Percentiles rank a stretch among this genome's conserved stretches.
phyloP scores from a whole-genome alignment of 2,888 invertebrate genomes.

The Syrphus vitripennis region DNA sequence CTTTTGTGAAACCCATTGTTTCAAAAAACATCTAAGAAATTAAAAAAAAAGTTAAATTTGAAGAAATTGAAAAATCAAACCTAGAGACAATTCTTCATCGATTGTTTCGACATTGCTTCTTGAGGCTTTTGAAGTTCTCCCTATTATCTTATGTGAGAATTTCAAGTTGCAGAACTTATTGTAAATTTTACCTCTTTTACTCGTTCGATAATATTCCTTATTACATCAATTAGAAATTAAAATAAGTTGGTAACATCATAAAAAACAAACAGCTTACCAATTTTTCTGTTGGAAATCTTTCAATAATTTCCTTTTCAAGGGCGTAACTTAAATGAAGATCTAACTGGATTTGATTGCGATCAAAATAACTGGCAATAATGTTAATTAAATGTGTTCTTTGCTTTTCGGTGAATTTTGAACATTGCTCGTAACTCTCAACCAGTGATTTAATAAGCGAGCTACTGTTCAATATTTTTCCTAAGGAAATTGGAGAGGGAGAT shows the following conservation, averaged over 20 bases:
- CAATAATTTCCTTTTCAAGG: not conserved
- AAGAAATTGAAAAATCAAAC: not conserved
- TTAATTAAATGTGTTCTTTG: too few relatives aligned
- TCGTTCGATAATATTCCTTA: not conserved
- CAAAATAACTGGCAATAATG: too few relatives aligned
- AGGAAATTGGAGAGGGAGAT: not conserved
- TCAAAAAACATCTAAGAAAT: not conserved
- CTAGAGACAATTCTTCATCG: constrained; percentile 2
- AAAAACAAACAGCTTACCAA: not conserved
- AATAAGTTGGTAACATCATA: not conserved
- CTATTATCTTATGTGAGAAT: not conserved
- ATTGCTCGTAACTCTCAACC: too few relatives aligned
- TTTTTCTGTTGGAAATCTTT: not conserved
- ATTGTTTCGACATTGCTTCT: constrained; percentile 1
- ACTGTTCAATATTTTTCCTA: not conserved
- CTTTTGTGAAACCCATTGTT: constrained; percentile 3
- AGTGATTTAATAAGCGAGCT: not conserved
- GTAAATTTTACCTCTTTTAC: not conserved
- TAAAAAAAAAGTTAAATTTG: not conserved
- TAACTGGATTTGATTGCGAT: too few relatives aligned
- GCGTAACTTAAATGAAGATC: not conserved
- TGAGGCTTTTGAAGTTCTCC: not conserved
- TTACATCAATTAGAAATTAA: not conserved
- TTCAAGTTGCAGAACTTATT: constrained; percentile 7
- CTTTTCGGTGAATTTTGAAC: too few relatives aligned